Conservation (phyloP, 2,113 vertebrate genomes). For the Paradisaea rubra region DNA sequence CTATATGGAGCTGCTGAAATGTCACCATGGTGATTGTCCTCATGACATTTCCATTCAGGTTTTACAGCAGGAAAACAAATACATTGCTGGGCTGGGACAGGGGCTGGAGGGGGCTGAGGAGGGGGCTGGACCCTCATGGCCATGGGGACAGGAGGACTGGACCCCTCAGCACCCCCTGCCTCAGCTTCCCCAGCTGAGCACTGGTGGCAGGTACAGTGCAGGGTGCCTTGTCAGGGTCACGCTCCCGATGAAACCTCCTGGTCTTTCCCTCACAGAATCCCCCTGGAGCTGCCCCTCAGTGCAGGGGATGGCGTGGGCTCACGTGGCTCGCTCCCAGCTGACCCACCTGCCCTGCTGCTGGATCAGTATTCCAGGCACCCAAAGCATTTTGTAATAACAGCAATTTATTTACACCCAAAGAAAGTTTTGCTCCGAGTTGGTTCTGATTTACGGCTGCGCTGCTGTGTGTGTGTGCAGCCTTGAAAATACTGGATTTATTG, state of each 20-base stretch:
- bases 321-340: not conserved
- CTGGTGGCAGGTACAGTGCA: fast-evolving
- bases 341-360: not conserved
- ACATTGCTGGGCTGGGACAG: not conserved
- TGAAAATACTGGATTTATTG: not conserved
- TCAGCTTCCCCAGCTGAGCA: not conserved
- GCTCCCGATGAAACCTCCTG: not conserved
- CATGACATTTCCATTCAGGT: conserved; percentile 38
- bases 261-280: not conserved
- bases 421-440: conserved; percentile 9
- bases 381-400: not conserved
- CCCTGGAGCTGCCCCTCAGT: not conserved
- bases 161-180: not conserved
- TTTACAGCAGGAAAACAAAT: not conserved
- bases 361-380: not conserved
- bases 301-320: not conserved
- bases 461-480: not conserved
- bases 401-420: not conserved
- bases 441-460: conserved; percentile 41
- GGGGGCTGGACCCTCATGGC: fast-evolving
- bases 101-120: not conserved
- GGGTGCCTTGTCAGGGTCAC: fast-evolving
- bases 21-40: conserved; percentile 63
- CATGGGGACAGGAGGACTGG: fast-evolving
- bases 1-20: conserved; percentile 7